phyloP scores from a whole-genome alignment of 2,888 invertebrate genomes.

The Phengaris arion region DNA sequence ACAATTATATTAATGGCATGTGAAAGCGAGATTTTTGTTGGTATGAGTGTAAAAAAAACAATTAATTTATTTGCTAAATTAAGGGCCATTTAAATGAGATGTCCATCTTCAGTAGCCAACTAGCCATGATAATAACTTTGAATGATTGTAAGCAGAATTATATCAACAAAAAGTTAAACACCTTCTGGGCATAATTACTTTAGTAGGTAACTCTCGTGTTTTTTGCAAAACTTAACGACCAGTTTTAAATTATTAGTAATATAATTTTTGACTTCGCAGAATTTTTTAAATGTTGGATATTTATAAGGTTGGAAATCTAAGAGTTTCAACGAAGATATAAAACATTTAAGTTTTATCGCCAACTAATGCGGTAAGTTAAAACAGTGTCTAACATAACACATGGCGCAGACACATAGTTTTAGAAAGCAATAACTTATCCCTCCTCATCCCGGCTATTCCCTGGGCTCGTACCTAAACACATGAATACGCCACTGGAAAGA shows the following conservation, averaged over 20 bases:
- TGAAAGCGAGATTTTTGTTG: conserved; percentile 10
- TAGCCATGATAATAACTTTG: neutral
- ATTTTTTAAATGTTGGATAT: neutral
- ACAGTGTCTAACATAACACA: conserved; percentile 71
- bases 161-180: neutral
- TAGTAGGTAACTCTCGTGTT: no score
- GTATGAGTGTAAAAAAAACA: neutral
- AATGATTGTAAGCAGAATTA: neutral
- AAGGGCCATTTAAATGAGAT: neutral
- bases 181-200: no score
- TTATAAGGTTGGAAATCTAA: neutral
- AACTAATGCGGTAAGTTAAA: conserved; percentile 63
- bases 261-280: no score
- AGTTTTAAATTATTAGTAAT: no score
- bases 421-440: conserved; percentile 77
- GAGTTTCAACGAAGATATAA: neutral
- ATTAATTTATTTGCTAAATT: neutral
- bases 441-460: conserved; percentile 76
- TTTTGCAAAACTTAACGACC: neutral
- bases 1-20: conserved; percentile 1
- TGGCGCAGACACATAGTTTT: conserved; percentile 73
- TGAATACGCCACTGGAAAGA: conserved; percentile 57
- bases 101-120: neutral
- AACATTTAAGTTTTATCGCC: conserved; percentile 42
- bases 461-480: conserved; percentile 57